Conservation (phyloP, 2,888 invertebrate genomes). For the Heliconius ethilla region DNA sequence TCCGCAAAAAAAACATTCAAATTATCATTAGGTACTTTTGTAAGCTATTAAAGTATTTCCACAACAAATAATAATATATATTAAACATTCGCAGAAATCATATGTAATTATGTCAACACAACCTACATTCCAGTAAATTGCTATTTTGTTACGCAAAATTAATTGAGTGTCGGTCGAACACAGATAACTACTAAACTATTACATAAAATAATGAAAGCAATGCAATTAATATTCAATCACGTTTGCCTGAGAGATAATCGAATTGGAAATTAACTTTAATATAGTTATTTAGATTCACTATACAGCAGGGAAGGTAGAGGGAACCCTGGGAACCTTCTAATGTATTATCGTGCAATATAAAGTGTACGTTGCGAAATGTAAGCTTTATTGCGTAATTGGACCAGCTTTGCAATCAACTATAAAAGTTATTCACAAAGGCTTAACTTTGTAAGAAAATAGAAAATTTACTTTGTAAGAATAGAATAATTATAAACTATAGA, state of each 20-base stretch:
- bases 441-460: not conserved
- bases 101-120: conserved; percentile 6
- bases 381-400: conserved; percentile 1
- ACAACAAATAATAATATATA: not conserved
- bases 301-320: no score
- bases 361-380: not conserved
- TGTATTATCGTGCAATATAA: not conserved
- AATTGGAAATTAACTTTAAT: not conserved
- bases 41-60: not conserved
- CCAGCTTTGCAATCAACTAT: not conserved
- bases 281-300: not conserved
- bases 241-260: not conserved
- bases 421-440: not conserved
- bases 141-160: conserved; percentile 5
- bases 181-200: not conserved
- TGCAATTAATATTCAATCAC: not conserved
- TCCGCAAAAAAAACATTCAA: not conserved
- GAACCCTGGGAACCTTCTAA: no score
- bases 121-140: not conserved
- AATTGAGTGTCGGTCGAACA: not conserved
- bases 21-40: not conserved
- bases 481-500: no score
- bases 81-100: not conserved
- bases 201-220: not conserved
- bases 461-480: no score